Evolutionary conservation across 2,797 vertebrate genomes (phyloP).

Genomic region (Fratercula arctica): DNA sequence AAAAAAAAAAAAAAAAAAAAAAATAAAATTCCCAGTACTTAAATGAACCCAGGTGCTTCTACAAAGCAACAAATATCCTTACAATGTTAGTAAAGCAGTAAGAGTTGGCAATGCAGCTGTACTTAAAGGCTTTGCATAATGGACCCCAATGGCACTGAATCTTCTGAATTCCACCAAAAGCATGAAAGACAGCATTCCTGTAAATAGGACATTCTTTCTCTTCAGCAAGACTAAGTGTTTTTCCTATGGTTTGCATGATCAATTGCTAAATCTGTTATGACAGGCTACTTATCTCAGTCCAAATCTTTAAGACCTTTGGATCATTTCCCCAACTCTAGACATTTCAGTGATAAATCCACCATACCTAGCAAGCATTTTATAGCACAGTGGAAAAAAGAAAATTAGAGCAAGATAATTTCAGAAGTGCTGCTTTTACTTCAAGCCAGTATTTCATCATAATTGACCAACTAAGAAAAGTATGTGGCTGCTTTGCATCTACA

Average conservation of each 20-base stretch:
- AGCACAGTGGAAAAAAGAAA: background rate
- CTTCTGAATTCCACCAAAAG: background rate
- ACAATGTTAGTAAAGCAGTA: background rate
- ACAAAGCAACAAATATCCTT: background rate
- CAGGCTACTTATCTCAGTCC: slow-evolving; percentile 22
- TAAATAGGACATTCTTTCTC: background rate
- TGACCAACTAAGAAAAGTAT: background rate
- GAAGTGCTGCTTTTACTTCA: background rate
- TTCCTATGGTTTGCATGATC: slow-evolving; percentile 6
- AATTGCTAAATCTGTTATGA: slow-evolving; percentile 52
- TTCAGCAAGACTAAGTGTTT: background rate
- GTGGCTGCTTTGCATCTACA: background rate
- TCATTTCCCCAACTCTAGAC: background rate
- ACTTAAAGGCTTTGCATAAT: background rate
- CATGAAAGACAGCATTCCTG: background rate
- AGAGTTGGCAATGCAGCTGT: background rate
- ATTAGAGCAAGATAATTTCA: background rate
- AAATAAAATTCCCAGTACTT: background rate
- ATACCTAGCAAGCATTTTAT: background rate
- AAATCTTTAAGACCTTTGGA: slow-evolving; percentile 4
- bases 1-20: background rate
- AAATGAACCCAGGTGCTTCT: background rate
- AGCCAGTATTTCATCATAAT: background rate
- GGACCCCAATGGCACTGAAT: background rate
- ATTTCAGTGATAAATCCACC: slow-evolving; percentile 37